A percentile compares a stretch with the other conserved stretches of the same genome.
Conservation (phyloP, 2,797 vertebrate species). For the Ctenosaura bakeri region DNA sequence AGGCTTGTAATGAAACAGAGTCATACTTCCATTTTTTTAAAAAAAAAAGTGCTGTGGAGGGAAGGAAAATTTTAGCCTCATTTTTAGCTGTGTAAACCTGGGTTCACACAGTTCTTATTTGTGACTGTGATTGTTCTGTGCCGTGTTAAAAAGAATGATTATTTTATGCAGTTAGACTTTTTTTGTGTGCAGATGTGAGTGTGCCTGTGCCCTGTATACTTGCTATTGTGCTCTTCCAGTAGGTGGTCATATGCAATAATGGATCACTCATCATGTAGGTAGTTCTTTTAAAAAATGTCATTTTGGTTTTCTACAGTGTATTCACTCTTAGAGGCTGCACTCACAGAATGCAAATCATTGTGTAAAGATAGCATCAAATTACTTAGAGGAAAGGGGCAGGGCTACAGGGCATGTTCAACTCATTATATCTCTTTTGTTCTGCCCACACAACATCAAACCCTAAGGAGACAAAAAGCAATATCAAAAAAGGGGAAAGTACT, state of each 20-base stretch:
- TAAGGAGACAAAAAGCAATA: constrained; percentile 56
- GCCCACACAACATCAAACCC: constrained; percentile 40
- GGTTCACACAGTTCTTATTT: constrained; percentile 73
- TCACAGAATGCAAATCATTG: constrained; percentile 69
- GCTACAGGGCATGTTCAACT: constrained; percentile 51
- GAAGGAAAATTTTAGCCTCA: constrained; percentile 70
- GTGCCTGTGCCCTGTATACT: constrained; percentile 62
- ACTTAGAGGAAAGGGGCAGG: constrained; percentile 57
- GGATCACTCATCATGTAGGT: constrained; percentile 59
- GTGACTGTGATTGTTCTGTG: constrained; percentile 68
- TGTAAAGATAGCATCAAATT: constrained; percentile 69
- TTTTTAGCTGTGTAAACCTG: constrained; percentile 74
- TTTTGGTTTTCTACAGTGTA: constrained; percentile 64
- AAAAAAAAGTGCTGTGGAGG: constrained; percentile 53
- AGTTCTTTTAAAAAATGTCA: constrained; percentile 47
- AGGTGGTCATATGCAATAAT: constrained; percentile 69
- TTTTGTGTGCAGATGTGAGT: constrained; percentile 62
- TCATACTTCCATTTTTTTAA: constrained; percentile 68
- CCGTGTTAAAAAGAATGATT: constrained; percentile 57
- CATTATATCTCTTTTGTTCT: constrained; percentile 54
- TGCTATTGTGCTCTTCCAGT: constrained; percentile 69
- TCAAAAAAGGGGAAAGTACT: constrained; percentile 49
- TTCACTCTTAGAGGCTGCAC: constrained; percentile 62
- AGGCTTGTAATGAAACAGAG: constrained; percentile 66
- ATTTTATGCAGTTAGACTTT: constrained; percentile 62